Evolutionary conservation across 1,140 invertebrate species (phyloP), one percentile per base, ranked within the genome.

Genomic region (Cylas formicarius): DNA sequence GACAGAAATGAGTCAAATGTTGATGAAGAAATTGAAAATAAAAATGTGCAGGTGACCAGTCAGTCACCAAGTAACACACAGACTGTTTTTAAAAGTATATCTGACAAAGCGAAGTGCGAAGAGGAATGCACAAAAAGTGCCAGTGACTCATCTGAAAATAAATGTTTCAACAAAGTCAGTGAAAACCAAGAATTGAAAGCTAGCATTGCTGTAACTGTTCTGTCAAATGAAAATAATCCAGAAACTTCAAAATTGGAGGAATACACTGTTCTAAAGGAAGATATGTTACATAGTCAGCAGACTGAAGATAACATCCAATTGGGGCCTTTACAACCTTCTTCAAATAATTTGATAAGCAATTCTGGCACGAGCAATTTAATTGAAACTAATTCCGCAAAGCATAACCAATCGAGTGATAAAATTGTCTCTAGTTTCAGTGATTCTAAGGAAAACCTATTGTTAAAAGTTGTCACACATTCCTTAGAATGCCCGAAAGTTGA

Each of bases 1-100:
- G 55, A 59, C 53, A 55, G 52, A 27, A 44, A 48, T 41, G 34
- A 35, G 32, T 22, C 31, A 44, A 46, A 49, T 43, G 37, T 35
- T 44, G 51, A 53, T 34, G 20, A 43, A 45, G 57, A 60, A 55
- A 55, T 42, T 47, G 50, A 58, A 54, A 61, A 54, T 62, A 56
- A 56, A 52, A 60, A 62, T 60, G 53, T 54, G 56, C 60, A 61
- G 60, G 58, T 60, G 60, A 61, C 58, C 49, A 34, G 50, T 55
- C 53, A 57, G 57, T 61, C 59, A 62, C 62, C 60, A 24, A 27
- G 22, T 11, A 21, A 20, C 47, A 34, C 48, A 48, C 28, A 44
- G 26, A n/a, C 13, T 13, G 18, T 31, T 23, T 21, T 31, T 22
- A 37, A 46, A 44, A 33, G 19, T 23, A 9, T 22, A 8, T 31